A percentile compares a stretch with the other conserved stretches of the same genome.
phyloP scores from a whole-genome alignment of 64 coral and sea anemone genomes.

The Dendronephthya gigantea region DNA sequence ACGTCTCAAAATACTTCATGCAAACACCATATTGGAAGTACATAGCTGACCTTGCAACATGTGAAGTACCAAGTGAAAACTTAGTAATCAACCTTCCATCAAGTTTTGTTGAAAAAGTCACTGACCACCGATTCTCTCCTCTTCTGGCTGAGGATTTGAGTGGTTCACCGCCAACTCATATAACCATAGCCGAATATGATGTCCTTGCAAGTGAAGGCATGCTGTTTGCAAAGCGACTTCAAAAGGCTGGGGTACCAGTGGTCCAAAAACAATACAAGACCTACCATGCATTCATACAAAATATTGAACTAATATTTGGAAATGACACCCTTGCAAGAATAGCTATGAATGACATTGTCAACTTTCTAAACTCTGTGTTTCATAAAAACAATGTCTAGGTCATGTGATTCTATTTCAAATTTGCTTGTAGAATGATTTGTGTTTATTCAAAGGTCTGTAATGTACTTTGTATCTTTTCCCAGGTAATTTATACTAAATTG shows the following conservation, averaged over 20 bases:
- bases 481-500: no score
- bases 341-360: neutral
- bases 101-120: neutral
- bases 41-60: neutral
- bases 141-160: neutral
- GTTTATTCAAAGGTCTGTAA: no score
- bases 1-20: slow-evolving; percentile 1
- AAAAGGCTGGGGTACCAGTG: neutral
- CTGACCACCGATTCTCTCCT: neutral
- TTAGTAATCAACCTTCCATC: neutral
- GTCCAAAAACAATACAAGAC: neutral
- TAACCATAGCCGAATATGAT: neutral
- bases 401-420: neutral
- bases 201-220: neutral
- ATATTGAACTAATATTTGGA: neutral
- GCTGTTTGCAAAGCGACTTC: neutral
- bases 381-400: neutral
- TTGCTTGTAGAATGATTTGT: neutral
- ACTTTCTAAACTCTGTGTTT: neutral
- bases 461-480: no score
- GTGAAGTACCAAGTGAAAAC: neutral
- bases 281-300: neutral
- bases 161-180: neutral
- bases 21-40: neutral
- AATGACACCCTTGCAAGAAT: neutral